A percentile compares a stretch with the other conserved stretches of the same genome.
Conservation (phyloP, 2,888 invertebrate species). For the Leptinotarsa haldemani region DNA sequence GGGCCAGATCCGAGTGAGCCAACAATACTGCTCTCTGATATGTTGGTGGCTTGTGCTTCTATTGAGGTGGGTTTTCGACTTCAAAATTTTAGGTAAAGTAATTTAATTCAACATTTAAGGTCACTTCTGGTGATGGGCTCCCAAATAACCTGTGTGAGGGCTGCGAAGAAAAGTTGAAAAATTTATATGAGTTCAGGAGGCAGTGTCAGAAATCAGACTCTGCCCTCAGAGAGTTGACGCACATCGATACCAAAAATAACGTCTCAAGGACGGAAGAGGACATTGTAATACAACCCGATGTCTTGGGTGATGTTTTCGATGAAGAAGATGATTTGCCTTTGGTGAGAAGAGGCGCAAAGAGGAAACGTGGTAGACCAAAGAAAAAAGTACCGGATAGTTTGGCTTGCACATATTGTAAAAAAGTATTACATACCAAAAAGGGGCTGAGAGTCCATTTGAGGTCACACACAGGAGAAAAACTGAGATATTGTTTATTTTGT, state of each 20-base stretch:
- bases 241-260: slow-evolving; percentile 38
- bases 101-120: slow-evolving; percentile 49
- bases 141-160: slow-evolving; percentile 60
- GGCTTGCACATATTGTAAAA: slow-evolving; percentile 60
- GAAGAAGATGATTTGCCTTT: slow-evolving; percentile 54
- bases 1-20: slow-evolving; percentile 52
- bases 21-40: slow-evolving; percentile 61
- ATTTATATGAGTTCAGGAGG: slow-evolving; percentile 63
- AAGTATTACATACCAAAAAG: slow-evolving; percentile 57
- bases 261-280: slow-evolving; percentile 49
- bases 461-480: slow-evolving; percentile 60
- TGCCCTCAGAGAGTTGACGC: slow-evolving; percentile 57
- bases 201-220: slow-evolving; percentile 64
- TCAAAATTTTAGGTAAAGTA: slow-evolving; percentile 22
- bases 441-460: slow-evolving; percentile 61
- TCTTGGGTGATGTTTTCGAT: slow-evolving; percentile 48
- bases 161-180: slow-evolving; percentile 62
- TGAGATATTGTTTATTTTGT: slow-evolving; percentile 60
- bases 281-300: slow-evolving; percentile 56
- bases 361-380: slow-evolving; percentile 48
- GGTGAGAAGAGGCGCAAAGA: slow-evolving; percentile 41
- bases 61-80: slow-evolving; percentile 58
- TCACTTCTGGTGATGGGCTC: slow-evolving; percentile 61
- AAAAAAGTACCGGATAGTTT: slow-evolving; percentile 47
- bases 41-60: slow-evolving; percentile 64